Percentiles rank a stretch among this genome's conserved stretches.
These are phyloP conservation scores for Tenodera sinensis DNA, from an alignment of 2,888 invertebrate species.

Conservation along the genomic window DNA sequence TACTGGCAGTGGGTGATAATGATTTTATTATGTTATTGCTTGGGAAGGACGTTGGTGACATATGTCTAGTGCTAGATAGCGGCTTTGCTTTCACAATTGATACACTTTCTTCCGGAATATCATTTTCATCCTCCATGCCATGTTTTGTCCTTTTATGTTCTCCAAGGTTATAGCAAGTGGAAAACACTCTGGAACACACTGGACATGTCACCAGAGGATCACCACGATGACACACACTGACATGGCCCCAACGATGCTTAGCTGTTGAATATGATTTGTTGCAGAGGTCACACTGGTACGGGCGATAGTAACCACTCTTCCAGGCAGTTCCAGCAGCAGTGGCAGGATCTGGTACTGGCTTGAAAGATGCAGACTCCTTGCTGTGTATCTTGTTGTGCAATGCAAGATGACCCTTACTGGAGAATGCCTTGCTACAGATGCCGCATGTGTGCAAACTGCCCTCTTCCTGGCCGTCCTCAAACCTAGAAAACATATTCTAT, in stretches of 20 bases:
- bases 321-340: constrained; percentile 49
- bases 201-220: constrained; percentile 57
- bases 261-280: constrained; percentile 58
- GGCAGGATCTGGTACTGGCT: constrained; percentile 37
- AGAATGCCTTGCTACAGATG: constrained; percentile 45
- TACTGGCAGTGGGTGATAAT: not conserved
- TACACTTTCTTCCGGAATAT: not conserved
- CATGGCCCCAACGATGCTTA: constrained; percentile 60
- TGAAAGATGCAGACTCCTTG: constrained; percentile 35
- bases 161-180: constrained; percentile 46
- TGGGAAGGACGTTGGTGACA: not conserved
- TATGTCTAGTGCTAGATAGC: not conserved
- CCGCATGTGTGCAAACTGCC: constrained; percentile 46
- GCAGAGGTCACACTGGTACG: constrained; percentile 56
- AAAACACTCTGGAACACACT: constrained; percentile 49
- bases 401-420: constrained; percentile 47
- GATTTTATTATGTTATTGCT: not conserved
- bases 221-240: constrained; percentile 56
- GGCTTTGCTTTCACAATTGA: not conserved
- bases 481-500: not conserved
- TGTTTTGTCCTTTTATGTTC: constrained; percentile 48
- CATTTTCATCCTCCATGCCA: constrained; percentile 31
- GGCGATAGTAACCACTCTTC: constrained; percentile 43
- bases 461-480: not conserved
- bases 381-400: constrained; percentile 47